These are phyloP conservation scores for Danaus melanippus DNA, from an alignment of 1,140 invertebrate species.

Conservation along the genomic window DNA sequence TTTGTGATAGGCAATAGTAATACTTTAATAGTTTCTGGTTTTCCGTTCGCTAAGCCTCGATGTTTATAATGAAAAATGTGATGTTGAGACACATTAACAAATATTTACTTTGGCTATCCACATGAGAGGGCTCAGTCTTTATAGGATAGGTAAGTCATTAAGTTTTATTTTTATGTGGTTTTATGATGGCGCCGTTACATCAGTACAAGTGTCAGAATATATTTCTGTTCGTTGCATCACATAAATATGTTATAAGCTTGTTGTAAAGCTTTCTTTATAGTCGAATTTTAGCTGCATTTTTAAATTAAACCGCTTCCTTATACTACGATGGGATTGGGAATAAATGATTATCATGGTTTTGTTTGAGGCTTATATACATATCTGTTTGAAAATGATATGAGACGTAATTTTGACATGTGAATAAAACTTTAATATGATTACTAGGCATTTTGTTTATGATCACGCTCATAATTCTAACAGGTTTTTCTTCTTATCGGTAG, in stretches of 20 bases:
- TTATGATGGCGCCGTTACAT: conserved; percentile 13
- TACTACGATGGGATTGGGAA: too few species aligned
- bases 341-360: too few species aligned
- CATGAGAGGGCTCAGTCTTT: conserved; percentile 13
- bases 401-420: too few species aligned
- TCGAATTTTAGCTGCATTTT: background rate
- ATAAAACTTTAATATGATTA: too few species aligned
- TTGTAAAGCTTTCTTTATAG: conserved; percentile 4
- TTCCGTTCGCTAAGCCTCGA: background rate
- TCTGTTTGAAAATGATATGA: too few species aligned
- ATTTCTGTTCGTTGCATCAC: conserved; percentile 12
- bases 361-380: too few species aligned
- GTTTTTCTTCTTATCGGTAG: too few species aligned
- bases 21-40: conserved; percentile 1
- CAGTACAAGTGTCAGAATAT: conserved; percentile 12
- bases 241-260: conserved; percentile 9
- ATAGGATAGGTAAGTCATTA: conserved; percentile 16
- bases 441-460: too few species aligned
- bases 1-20: too few species aligned
- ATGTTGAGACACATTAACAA: conserved; percentile 7
- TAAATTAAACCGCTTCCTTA: background rate
- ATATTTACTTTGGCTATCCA: conserved; percentile 14
- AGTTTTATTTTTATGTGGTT: conserved; percentile 14
- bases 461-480: too few species aligned
- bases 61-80: background rate